Conservation (phyloP, 2,113 vertebrate species). For the Recurvirostra avosetta region DNA sequence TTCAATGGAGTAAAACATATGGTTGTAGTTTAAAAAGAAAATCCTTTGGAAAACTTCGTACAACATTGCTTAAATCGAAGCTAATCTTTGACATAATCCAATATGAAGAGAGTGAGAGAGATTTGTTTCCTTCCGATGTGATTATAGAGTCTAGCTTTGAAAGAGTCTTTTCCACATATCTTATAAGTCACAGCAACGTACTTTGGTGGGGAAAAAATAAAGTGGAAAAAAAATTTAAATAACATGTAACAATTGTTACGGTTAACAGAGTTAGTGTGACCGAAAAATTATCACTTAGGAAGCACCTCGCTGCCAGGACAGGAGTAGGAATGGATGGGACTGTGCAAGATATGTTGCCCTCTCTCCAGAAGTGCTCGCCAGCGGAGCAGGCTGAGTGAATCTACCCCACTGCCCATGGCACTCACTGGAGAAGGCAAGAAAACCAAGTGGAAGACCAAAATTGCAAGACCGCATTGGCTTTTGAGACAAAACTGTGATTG, state of each 20-base stretch:
- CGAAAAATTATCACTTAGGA: neutral
- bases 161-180: conserved; percentile 10
- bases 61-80: conserved; percentile 37
- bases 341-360: neutral
- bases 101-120: conserved; percentile 59
- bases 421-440: neutral
- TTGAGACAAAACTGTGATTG: neutral
- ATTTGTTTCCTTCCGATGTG: conserved; percentile 52
- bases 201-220: neutral
- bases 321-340: neutral
- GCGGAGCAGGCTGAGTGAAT: neutral
- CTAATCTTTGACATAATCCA: conserved; percentile 73
- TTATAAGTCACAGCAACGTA: neutral
- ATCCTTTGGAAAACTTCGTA: conserved; percentile 57
- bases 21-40: conserved; percentile 71
- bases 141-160: conserved; percentile 9
- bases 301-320: neutral
- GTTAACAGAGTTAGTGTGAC: neutral
- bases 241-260: neutral
- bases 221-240: neutral
- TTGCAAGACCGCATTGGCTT: neutral
- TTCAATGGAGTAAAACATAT: conserved; percentile 63
- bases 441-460: neutral
- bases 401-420: neutral
- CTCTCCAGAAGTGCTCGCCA: neutral